phyloP scores from a whole-genome alignment of 2,797 vertebrate species.

The Labeo calbasu region DNA sequence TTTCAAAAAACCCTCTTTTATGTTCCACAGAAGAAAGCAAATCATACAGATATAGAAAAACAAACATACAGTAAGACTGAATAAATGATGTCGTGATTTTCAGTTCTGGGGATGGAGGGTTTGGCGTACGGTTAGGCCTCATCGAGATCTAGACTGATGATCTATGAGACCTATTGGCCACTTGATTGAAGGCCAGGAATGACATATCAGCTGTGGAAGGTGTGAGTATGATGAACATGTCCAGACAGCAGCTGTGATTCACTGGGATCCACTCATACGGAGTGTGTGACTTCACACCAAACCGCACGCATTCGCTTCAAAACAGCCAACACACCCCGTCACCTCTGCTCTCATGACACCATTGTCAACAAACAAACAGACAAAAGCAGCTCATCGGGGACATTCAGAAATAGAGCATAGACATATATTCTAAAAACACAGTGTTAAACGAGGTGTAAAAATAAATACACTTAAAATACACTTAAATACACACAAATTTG shows the following conservation, averaged over 20 bases:
- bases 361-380: conserved; percentile 24
- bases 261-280: conserved; percentile 22
- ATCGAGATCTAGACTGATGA: conserved; percentile 14
- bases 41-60: neutral
- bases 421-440: neutral
- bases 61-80: neutral
- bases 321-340: conserved; percentile 5
- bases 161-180: conserved; percentile 42
- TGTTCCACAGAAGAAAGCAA: neutral
- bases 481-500: too few relatives aligned
- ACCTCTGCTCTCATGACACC: conserved; percentile 17
- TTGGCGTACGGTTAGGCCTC: conserved; percentile 6
- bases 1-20: neutral
- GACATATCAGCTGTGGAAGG: conserved; percentile 46
- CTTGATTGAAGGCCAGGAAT: conserved; percentile 51
- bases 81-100: neutral
- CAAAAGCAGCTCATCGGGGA: neutral
- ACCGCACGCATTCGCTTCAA: conserved; percentile 14
- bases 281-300: conserved; percentile 36
- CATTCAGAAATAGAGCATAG: neutral
- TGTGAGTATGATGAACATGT: conserved; percentile 52
- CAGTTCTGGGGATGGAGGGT: neutral
- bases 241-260: conserved; percentile 56
- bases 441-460: neutral
- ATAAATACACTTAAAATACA: too few relatives aligned